Evolutionary conservation across 2,888 invertebrate species (phyloP).

Genomic region (Agrotis puta): DNA sequence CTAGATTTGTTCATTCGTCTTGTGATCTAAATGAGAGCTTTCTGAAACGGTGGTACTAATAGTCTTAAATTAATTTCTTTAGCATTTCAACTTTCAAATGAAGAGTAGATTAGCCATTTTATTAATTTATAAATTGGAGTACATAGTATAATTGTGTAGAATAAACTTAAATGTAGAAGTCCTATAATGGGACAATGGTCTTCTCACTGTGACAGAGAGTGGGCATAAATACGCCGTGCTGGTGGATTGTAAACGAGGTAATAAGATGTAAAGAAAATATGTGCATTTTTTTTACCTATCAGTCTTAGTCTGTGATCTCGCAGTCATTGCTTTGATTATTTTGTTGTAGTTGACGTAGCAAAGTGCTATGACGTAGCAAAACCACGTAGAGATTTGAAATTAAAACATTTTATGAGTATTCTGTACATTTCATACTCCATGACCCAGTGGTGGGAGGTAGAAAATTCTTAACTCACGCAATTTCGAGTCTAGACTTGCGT

Average conservation of each 20-base stretch:
- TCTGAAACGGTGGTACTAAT: too few species aligned
- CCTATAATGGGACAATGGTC: not conserved
- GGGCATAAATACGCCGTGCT: not conserved
- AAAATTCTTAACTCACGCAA: constrained; percentile 43
- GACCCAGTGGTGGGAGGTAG: constrained; percentile 12
- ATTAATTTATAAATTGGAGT: not conserved
- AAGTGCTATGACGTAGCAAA: not conserved
- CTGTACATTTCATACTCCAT: constrained; percentile 28
- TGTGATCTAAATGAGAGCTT: not conserved
- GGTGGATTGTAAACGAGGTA: not conserved
- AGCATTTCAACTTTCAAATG: not conserved
- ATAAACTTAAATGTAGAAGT: too few species aligned
- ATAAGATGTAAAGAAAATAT: not conserved
- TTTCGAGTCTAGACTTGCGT: constrained; percentile 47
- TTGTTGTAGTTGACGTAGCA: not conserved
- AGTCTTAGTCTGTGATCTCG: not conserved
- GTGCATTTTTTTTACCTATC: not conserved
- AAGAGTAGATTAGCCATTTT: not conserved
- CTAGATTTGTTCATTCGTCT: not conserved
- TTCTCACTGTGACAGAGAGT: not conserved
- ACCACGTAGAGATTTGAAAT: not conserved
- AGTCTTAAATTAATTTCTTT: too few species aligned
- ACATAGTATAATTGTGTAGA: too few species aligned
- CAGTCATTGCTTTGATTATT: too few species aligned
- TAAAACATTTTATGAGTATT: not conserved